Evolutionary conservation across 2,113 vertebrate species (phyloP).

Genomic region (Ictalurus punctatus): DNA sequence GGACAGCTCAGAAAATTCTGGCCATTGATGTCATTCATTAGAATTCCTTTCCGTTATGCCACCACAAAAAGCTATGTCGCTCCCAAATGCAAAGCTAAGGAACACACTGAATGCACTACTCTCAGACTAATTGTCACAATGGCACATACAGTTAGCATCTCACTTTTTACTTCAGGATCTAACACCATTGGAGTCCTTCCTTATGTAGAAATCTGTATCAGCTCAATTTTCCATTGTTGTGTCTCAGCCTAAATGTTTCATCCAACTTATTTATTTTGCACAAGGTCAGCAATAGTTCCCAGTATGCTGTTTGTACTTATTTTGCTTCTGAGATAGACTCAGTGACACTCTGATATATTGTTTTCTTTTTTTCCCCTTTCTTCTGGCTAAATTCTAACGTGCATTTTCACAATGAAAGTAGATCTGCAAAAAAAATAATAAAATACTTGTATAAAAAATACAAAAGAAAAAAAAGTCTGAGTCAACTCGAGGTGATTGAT

Average conservation of each 20-base stretch:
- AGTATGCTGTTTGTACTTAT: conserved; percentile 19
- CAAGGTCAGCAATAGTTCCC: conserved; percentile 44
- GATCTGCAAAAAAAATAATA: not conserved
- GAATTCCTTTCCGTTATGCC: not conserved
- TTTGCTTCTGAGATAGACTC: conserved; percentile 21
- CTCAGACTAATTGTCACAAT: not conserved
- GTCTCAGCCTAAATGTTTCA: conserved; percentile 45
- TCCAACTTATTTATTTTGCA: conserved; percentile 36
- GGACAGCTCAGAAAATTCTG: not conserved
- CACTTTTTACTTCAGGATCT: not conserved
- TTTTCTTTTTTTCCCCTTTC: not conserved
- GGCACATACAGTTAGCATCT: not conserved
- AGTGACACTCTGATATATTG: conserved; percentile 37
- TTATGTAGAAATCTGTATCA: conserved; percentile 48
- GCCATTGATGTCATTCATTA: not conserved
- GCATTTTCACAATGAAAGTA: not conserved
- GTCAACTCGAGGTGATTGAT: conserved; percentile 2
- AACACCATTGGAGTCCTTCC: conserved; percentile 13
- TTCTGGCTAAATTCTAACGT: not conserved
- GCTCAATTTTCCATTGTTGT: conserved; percentile 57
- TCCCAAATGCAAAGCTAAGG: not conserved
- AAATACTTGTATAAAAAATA: no score
- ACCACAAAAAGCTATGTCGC: not conserved
- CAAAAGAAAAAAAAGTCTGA: not conserved
- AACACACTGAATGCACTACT: conserved; percentile 1